Conservation (phyloP, 1,140 invertebrate species). For the Globodera ellingtonae region DNA sequence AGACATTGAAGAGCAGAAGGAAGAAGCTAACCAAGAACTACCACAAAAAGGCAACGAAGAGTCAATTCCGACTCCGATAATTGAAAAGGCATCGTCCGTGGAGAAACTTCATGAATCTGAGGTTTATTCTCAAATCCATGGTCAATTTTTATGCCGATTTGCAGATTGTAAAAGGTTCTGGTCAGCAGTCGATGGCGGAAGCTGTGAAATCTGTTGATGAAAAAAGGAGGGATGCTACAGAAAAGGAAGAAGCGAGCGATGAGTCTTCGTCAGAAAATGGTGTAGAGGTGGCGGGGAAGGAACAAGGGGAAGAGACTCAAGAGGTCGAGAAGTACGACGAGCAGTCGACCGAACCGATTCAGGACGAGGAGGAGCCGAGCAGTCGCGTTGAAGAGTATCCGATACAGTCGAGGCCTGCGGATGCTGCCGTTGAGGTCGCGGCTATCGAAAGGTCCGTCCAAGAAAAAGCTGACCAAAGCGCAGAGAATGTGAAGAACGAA, state of each 20-base stretch:
- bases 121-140: neutral
- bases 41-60: neutral
- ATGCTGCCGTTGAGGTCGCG: too few species aligned
- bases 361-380: slow-evolving; percentile 7
- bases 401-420: neutral
- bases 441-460: neutral
- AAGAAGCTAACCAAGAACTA: neutral
- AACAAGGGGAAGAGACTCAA: slow-evolving; percentile 2
- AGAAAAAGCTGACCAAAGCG: neutral
- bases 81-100: neutral
- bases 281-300: neutral
- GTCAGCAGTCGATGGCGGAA: slow-evolving; percentile 4
- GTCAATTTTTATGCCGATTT: neutral
- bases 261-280: neutral
- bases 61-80: neutral
- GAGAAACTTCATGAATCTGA: neutral
- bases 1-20: slow-evolving; percentile 2
- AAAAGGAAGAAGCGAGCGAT: slow-evolving; percentile 4
- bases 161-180: neutral
- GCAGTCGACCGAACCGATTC: slow-evolving; percentile 12
- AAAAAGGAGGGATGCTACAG: slow-evolving; percentile 1
- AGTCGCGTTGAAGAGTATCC: slow-evolving; percentile 7
- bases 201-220: neutral
- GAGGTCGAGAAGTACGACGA: neutral
- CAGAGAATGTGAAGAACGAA: slow-evolving; percentile 2